Percentiles rank a stretch among this genome's conserved stretches.
Evolutionary conservation across 37 sponge, comb jelly and placozoan species (phyloP).

Genomic region (Mnemiopsis leidyi): DNA sequence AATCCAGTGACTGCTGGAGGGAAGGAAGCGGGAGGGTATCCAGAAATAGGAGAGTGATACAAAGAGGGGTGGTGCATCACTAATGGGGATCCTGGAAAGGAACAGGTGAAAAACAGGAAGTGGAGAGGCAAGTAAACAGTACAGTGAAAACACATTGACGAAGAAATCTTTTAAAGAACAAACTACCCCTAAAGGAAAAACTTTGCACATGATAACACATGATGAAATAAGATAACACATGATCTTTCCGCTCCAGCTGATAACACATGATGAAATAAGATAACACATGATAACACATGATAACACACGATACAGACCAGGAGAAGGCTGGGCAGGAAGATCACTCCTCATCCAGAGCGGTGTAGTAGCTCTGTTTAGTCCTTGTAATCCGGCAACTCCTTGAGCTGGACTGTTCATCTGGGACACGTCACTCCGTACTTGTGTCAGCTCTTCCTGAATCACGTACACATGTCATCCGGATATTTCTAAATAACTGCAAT

Average conservation of each 20-base stretch:
- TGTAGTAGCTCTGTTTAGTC: not conserved
- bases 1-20: not conserved
- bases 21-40: not conserved
- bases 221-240: too few relatives aligned
- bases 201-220: too few relatives aligned
- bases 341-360: constrained; percentile 60
- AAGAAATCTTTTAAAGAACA: too few relatives aligned
- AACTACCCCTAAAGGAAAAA: too few relatives aligned
- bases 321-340: constrained; percentile 13
- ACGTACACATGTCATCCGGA: not conserved
- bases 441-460: not conserved
- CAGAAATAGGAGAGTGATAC: not conserved
- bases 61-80: constrained; percentile 35
- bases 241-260: too few relatives aligned
- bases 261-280: too few relatives aligned
- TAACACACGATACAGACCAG: constrained; percentile 9
- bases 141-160: too few relatives aligned
- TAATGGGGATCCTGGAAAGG: not conserved
- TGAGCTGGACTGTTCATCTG: constrained; percentile 39
- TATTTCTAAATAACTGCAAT: not conserved
- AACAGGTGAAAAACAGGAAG: too few relatives aligned
- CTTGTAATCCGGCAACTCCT: not conserved
- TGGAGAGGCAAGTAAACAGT: too few relatives aligned
- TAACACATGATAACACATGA: too few relatives aligned
- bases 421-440: constrained; percentile 38